phyloP scores from a whole-genome alignment of 2,888 invertebrate species.

The Stictocephala bisonia region DNA sequence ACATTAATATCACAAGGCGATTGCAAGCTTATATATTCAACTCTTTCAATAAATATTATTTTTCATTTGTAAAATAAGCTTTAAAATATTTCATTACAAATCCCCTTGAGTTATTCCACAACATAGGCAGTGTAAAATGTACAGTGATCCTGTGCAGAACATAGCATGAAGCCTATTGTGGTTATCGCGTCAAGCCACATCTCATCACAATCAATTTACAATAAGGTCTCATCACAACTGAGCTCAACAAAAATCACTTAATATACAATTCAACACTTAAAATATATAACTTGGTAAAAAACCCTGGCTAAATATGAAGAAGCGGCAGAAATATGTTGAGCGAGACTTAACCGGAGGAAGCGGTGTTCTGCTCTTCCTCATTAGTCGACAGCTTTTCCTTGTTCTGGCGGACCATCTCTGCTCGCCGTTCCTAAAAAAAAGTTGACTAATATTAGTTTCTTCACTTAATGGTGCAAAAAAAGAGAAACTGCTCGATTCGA shows the following conservation, averaged over 20 bases:
- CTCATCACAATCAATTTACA: conserved; percentile 30
- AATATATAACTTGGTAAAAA: conserved; percentile 45
- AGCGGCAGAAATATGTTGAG: conserved; percentile 15
- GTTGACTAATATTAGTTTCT: too few species aligned
- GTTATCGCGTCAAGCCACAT: conserved; percentile 40
- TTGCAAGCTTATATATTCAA: too few species aligned
- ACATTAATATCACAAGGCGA: conserved; percentile 36
- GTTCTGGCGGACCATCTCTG: conserved; percentile 91
- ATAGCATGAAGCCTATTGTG: conserved; percentile 11
- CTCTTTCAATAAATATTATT: too few species aligned
- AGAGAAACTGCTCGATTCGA: too few species aligned
- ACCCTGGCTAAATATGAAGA: conserved; percentile 26
- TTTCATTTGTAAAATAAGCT: too few species aligned
- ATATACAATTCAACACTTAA: conserved; percentile 44
- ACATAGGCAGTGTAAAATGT: conserved; percentile 36
- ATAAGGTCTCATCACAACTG: not conserved
- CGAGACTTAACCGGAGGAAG: conserved; percentile 73
- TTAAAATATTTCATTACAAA: too few species aligned
- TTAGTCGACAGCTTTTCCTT: conserved; percentile 74
- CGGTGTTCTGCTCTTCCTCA: conserved; percentile 66
- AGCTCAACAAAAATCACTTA: conserved; percentile 42
- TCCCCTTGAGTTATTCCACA: too few species aligned
- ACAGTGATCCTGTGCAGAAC: conserved; percentile 26
- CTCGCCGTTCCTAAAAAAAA: conserved; percentile 89
- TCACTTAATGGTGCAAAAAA: too few species aligned